Conservation (phyloP, 2,888 invertebrate species). For the Lepidocyrtoides sp. region DNA sequence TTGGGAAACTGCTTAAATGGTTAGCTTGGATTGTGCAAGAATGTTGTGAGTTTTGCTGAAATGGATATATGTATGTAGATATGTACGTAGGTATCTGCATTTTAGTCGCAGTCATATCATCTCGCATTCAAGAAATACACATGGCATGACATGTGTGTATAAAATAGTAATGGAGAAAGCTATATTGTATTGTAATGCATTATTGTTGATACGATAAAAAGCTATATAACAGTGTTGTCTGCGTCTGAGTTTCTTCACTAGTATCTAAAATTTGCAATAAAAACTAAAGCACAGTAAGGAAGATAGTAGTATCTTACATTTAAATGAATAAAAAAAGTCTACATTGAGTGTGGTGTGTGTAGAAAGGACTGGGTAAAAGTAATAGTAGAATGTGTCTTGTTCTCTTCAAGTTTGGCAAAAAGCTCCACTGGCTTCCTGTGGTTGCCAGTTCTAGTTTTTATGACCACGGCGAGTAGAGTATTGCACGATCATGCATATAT, state of each 20-base stretch:
- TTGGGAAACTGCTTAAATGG: conserved; percentile 7
- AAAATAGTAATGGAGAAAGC: conserved; percentile 27
- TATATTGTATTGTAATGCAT: neutral
- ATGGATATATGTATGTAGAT: no score
- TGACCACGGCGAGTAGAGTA: conserved; percentile 22
- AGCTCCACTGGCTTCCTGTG: conserved; percentile 69
- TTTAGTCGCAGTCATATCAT: neutral
- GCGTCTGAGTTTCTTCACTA: neutral
- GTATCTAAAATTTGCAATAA: conserved; percentile 57
- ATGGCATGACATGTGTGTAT: neutral
- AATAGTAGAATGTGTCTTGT: conserved; percentile 18
- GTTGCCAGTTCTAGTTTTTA: conserved; percentile 63
- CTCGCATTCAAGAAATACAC: neutral
- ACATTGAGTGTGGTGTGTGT: neutral
- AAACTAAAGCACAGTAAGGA: neutral
- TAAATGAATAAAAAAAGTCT: no score
- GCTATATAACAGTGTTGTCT: no score
- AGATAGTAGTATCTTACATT: neutral
- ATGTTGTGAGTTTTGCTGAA: neutral
- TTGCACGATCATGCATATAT: conserved; percentile 4
- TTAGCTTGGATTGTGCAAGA: conserved; percentile 33
- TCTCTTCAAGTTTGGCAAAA: conserved; percentile 41
- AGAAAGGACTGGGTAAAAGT: neutral
- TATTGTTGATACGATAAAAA: conserved; percentile 28
- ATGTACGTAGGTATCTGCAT: neutral